These are phyloP conservation scores for Parauchenoglanis ngamensis DNA, from an alignment of 2,797 vertebrate species.

Conservation along the genomic window DNA sequence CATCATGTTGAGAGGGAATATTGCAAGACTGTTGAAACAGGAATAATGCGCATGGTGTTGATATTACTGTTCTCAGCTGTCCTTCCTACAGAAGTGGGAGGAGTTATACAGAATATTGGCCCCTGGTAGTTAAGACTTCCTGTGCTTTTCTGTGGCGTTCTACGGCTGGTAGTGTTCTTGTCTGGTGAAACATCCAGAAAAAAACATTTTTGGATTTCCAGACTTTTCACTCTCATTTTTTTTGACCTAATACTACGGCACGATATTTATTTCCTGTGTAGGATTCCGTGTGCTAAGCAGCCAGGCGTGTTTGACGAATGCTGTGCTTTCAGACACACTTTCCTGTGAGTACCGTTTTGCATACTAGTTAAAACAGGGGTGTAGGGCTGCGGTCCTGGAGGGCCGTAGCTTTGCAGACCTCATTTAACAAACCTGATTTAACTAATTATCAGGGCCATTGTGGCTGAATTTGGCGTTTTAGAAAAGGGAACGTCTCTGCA, in stretches of 20 bases:
- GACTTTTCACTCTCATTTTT: neutral
- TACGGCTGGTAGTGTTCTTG: too few species aligned
- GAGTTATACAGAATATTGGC: too few species aligned
- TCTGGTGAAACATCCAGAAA: neutral
- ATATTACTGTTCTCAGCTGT: too few species aligned
- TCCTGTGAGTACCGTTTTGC: neutral
- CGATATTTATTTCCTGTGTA: neutral
- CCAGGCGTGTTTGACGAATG: neutral
- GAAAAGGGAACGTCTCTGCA: conserved; percentile 10
- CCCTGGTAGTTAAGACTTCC: too few species aligned
- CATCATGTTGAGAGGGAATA: too few species aligned
- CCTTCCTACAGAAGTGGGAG: too few species aligned
- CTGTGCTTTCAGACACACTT: neutral
- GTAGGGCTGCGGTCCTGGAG: neutral
- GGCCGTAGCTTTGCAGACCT: neutral
- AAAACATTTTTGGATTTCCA: neutral
- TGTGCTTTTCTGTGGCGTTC: too few species aligned
- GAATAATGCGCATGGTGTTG: too few species aligned
- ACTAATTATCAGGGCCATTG: conserved; percentile 7
- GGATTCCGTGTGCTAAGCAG: neutral
- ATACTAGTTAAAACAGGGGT: neutral
- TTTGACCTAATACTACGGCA: neutral
- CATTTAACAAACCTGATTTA: conserved; percentile 6
- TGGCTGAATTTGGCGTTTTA: neutral
- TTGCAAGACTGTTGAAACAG: too few species aligned